Evolutionary conservation across 2,797 vertebrate genomes (phyloP).

Genomic region (Borostomias antarcticus): DNA sequence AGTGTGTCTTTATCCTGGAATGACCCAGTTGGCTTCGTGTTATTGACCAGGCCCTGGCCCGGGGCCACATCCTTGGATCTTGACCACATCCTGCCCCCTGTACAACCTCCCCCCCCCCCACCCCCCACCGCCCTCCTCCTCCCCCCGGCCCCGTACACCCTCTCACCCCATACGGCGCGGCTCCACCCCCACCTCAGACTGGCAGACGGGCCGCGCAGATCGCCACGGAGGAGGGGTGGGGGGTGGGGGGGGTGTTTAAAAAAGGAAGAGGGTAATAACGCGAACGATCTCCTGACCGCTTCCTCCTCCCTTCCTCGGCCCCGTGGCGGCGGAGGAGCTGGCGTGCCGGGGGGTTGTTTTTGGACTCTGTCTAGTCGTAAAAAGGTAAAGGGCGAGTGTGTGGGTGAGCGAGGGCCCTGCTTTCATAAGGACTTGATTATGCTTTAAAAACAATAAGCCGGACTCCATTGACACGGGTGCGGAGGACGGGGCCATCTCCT

Average conservation of each 20-base stretch:
- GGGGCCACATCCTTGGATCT: constrained; percentile 12
- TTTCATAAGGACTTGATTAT: constrained; percentile 66
- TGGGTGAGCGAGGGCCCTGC: background rate
- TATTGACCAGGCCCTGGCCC: constrained; percentile 54
- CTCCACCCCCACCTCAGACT: constrained; percentile 15
- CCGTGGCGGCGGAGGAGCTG: too few relatives aligned
- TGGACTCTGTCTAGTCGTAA: constrained; percentile 26
- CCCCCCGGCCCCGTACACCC: background rate
- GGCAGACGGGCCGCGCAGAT: constrained; percentile 10
- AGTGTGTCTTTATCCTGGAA: constrained; percentile 55
- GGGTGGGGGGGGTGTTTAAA: background rate
- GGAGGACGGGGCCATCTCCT: constrained; percentile 59
- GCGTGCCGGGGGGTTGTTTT: constrained; percentile 38
- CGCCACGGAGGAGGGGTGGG: background rate
- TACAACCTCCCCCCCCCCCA: constrained; percentile 8
- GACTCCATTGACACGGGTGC: constrained; percentile 47
- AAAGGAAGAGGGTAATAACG: constrained; percentile 8
- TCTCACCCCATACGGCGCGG: background rate
- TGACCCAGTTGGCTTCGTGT: constrained; percentile 52
- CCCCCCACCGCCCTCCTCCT: constrained; percentile 16
- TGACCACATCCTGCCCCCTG: constrained; percentile 8
- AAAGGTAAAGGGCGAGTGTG: too few relatives aligned
- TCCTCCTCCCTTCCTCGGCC: too few relatives aligned
- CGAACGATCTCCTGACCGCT: too few relatives aligned
- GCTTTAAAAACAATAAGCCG: constrained; percentile 55